Evolutionary conservation across 2,113 vertebrate genomes (phyloP), one percentile per base, ranked within the genome.

Genomic region (Archilochus colubris): DNA sequence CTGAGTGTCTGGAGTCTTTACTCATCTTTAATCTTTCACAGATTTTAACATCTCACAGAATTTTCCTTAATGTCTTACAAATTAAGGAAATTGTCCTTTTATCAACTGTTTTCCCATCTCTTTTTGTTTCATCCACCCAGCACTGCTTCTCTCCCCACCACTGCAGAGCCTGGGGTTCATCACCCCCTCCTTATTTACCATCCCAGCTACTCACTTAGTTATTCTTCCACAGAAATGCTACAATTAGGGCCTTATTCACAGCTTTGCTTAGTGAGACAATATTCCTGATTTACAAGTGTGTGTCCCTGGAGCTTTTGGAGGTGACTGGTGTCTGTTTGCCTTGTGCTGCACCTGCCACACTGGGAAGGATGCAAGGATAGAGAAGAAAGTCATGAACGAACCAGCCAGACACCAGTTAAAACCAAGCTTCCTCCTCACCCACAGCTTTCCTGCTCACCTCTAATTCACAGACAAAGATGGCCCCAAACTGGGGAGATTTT

Each of bases 201-300:
- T 48, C 84, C 59, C 30, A 14, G 21, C 16, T 80, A 88, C 73
- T 96, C 51, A 54, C 44, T 93, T 38, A 82, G 73, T 86, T 46
- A 82, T 69, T 83, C 68, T 86, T 81, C 33, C 33, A 74, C 19
- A 76, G 69, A 95, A 95, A 82, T 44, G 51, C 33, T 79, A 87
- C 88, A 63, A 84, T 73, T 93, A 95, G 48, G 43, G n/a, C 64
- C 59, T 82, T 85, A 97, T 97, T 93, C 88, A 96, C 77, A 81
- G 67, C 73, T 88, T 75, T 73, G 28, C 51, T 59, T 0, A 0
- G 55, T 72, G 68, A 64, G 33, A 95, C 85, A 86, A 48, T 94
- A 66, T 74, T 95, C 61, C 84, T 95, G 88, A 96, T 96, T 92
- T 57, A 74, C 55, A 86, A 78, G 55, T 59, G 38, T 3, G 0